Percentiles rank a stretch among this genome's conserved stretches.
These are phyloP conservation scores for Passerina amoena DNA, from an alignment of 2,113 vertebrate species.

Conservation along the genomic window DNA sequence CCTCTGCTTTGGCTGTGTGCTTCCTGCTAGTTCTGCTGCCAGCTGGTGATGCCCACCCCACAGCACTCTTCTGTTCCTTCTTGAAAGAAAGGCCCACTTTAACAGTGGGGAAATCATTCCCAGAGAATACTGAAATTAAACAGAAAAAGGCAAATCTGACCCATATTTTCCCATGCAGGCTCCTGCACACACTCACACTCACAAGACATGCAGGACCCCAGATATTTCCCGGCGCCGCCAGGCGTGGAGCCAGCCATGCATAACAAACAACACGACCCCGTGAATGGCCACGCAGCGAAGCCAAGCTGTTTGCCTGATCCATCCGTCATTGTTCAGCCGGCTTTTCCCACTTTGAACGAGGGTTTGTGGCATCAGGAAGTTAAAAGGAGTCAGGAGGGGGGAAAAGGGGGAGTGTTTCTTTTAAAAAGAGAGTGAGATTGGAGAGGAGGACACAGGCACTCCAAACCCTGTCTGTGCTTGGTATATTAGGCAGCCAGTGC, in stretches of 20 bases:
- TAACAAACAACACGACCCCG: background rate
- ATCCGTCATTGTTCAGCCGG: background rate
- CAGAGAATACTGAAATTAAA: background rate
- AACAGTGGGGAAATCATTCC: background rate
- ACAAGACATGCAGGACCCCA: background rate
- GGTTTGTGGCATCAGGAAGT: slow-evolving; percentile 49
- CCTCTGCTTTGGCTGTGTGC: background rate
- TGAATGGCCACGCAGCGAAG: background rate
- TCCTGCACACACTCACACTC: background rate
- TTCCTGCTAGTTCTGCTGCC: background rate
- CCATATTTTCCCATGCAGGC: background rate
- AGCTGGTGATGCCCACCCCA: background rate
- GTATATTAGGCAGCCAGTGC: slow-evolving; percentile 80
- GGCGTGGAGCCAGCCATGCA: background rate
- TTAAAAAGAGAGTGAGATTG: slow-evolving; percentile 48
- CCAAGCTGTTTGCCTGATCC: slow-evolving; percentile 24
- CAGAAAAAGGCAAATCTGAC: background rate
- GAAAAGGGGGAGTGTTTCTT: slow-evolving; percentile 54
- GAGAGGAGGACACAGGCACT: slow-evolving; percentile 60
- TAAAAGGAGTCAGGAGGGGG: slow-evolving; percentile 13
- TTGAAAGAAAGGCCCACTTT: background rate
- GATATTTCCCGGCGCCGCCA: background rate
- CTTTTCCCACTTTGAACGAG: slow-evolving; percentile 20
- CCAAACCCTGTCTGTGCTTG: slow-evolving; percentile 61
- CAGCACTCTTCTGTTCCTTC: background rate